phyloP scores from a whole-genome alignment of 2,113 vertebrate species.

The Plotosus lineatus region DNA sequence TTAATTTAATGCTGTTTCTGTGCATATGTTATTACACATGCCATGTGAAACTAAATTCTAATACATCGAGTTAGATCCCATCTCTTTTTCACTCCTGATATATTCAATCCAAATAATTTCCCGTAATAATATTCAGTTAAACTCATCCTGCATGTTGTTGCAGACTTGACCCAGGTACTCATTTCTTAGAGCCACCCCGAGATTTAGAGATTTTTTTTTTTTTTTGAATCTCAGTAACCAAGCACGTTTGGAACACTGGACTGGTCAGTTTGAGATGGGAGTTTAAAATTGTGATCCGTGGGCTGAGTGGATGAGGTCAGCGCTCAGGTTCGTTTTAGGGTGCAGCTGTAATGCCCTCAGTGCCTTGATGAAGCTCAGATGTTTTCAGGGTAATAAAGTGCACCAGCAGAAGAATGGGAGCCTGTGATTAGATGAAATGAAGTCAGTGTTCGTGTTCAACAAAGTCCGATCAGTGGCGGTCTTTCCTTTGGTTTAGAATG shows the following conservation, averaged over 20 bases:
- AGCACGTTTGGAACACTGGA: not conserved
- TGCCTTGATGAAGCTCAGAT: not conserved
- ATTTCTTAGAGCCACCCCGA: not conserved
- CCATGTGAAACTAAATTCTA: too few relatives aligned
- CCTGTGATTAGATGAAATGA: not conserved
- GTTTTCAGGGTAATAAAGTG: not conserved
- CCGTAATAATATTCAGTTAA: not conserved
- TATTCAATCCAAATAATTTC: not conserved
- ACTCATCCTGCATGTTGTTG: not conserved
- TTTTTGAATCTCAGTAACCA: not conserved
- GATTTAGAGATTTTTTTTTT: too few relatives aligned
- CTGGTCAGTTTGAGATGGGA: not conserved
- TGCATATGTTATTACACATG: too few relatives aligned
- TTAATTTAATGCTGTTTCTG: too few relatives aligned
- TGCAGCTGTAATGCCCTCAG: not conserved
- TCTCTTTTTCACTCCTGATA: not conserved
- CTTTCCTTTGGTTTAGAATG: not conserved
- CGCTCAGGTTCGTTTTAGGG: not conserved
- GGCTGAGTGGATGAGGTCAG: not conserved
- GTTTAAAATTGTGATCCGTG: not conserved
- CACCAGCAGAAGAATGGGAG: not conserved
- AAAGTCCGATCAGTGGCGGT: not conserved
- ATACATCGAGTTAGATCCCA: too few relatives aligned
- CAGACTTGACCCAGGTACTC: not conserved
- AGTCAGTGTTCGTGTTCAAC: not conserved